These are phyloP conservation scores for Zosterops borbonicus DNA, from an alignment of 2,113 vertebrate species.

Conservation along the genomic window DNA sequence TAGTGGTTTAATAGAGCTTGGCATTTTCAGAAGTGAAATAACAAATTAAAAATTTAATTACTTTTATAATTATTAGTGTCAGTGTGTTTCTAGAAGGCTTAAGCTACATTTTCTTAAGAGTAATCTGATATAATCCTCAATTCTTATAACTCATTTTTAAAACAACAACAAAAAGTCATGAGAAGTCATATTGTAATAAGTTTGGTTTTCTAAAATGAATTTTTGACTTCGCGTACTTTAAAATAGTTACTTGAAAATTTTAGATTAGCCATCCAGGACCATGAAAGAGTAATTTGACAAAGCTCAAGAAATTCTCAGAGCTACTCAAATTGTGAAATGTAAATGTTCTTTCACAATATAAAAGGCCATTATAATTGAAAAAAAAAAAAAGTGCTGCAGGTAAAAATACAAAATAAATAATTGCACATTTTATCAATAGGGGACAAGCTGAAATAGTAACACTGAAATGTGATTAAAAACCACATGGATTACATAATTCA, in stretches of 20 bases:
- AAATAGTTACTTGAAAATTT: not conserved
- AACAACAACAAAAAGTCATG: not conserved
- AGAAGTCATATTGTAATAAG: not conserved
- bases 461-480: not conserved
- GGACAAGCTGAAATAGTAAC: not conserved
- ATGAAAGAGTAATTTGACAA: not conserved
- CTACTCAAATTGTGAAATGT: not conserved
- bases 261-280: not conserved
- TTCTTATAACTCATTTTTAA: not conserved
- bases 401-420: constrained; percentile 9
- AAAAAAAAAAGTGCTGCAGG: not conserved
- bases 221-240: not conserved
- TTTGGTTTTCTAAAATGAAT: not conserved
- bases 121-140: not conserved
- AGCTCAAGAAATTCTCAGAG: not conserved
- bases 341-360: not conserved
- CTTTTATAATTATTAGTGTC: not conserved
- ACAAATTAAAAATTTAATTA: not conserved
- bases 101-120: not conserved
- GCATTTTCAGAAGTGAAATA: not conserved
- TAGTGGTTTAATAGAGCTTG: not conserved
- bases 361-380: not conserved
- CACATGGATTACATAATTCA: not conserved
- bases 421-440: not conserved
- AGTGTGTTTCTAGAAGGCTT: not conserved